Evolutionary conservation across 2,797 vertebrate genomes (phyloP), one percentile per base, ranked within the genome.

Genomic region (Saguinus oedipus): DNA sequence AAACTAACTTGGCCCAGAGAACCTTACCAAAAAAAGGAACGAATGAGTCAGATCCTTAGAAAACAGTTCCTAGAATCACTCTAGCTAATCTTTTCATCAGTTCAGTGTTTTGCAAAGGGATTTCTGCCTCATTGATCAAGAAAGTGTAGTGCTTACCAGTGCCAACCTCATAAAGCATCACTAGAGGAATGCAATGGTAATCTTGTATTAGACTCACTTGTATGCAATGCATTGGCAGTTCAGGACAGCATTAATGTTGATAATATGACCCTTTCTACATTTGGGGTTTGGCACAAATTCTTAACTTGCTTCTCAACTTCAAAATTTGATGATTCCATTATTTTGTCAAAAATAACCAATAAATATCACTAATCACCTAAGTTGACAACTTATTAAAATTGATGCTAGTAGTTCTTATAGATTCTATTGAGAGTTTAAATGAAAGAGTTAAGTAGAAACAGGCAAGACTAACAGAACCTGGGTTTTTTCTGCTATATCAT

Each of bases 291-390:
- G 42, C 3, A 78, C n/a, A 80, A 74, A 95, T 87, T 93, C 26
- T 95, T 82, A 88, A 94, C 78, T 81, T 68, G 36, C 19, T 95
- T 93, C 95, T 92, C 59, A 50, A 76, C 84, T 42, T 90, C 53
- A 92, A 93, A 95, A 91, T 83, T 13, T 22, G 13, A 75, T 2
- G 17, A 64, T 53, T 89, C 44, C 15, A 85, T 84, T 88, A 68
- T 48, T 80, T 22, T 72, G 20, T 87, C 30, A 95, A 92, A 57
- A 93, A 96, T 79, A 83, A 96, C 20, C 59, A 88, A 81, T 39
- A 57, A 70, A 94, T 78, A 42, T 2, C 44, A 76, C 1, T 12
- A 64, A 68, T 82, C 53, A 24, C 22, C 30, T 26, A 74, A 68
- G 9, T 7, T 15, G 44, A 76, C n/a, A 87, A 83, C 33, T 85